Conservation (phyloP, 2,888 invertebrate genomes). For the Hylaea fasciaria region DNA sequence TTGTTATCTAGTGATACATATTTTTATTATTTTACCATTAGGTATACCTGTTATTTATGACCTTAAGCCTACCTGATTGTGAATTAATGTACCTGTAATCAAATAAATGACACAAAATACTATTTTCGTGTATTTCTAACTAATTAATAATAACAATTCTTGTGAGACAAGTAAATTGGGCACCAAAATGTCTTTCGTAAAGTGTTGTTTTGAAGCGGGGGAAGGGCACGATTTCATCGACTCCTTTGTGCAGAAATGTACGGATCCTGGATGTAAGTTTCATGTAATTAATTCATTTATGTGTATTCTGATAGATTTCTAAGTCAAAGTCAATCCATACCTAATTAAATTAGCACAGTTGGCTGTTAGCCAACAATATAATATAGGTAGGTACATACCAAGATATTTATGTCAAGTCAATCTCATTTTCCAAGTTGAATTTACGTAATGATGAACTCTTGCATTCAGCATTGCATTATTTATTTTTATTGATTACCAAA, state of each 20-base stretch:
- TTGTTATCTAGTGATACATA: slow-evolving; percentile 42
- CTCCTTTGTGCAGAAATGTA: slow-evolving; percentile 90
- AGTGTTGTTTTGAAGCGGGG: slow-evolving; percentile 91
- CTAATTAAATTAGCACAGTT: slow-evolving; percentile 45
- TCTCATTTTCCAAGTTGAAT: no score
- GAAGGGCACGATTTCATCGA: slow-evolving; percentile 91
- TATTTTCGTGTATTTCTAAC: slow-evolving; percentile 2
- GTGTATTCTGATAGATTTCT: background rate
- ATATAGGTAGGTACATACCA: background rate
- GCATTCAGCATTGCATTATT: no score
- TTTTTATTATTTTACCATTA: slow-evolving; percentile 40
- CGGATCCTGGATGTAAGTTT: slow-evolving; percentile 93
- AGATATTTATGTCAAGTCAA: background rate
- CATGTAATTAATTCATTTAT: background rate
- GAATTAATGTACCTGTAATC: background rate
- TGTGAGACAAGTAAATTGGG: slow-evolving; percentile 19
- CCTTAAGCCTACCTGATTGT: slow-evolving; percentile 24
- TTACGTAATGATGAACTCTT: no score
- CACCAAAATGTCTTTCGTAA: slow-evolving; percentile 87
- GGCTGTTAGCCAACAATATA: slow-evolving; percentile 26
- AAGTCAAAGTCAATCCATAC: slow-evolving; percentile 19
- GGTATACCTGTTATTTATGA: slow-evolving; percentile 25
- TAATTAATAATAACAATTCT: background rate
- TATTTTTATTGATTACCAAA: slow-evolving; percentile 51
- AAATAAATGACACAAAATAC: background rate